A percentile compares a stretch with the other conserved stretches of the same genome.
phyloP scores from a whole-genome alignment of 2,113 vertebrate genomes.

The Cavia aperea region DNA sequence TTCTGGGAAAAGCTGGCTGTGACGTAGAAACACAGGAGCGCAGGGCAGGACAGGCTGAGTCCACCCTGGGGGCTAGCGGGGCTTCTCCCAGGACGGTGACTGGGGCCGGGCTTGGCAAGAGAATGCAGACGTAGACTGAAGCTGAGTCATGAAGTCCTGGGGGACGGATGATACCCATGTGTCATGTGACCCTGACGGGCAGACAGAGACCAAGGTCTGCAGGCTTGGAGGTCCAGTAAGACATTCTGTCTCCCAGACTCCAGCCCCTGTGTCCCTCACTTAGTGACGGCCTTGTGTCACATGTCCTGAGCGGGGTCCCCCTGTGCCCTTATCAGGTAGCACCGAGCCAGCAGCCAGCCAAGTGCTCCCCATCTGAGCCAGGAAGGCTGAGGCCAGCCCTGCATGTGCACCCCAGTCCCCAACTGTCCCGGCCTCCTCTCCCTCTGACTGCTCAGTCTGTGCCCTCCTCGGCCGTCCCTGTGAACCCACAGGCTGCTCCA shows the following conservation, averaged over 20 bases:
- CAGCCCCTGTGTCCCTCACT: neutral
- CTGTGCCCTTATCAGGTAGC: neutral
- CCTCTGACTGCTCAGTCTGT: too few species aligned
- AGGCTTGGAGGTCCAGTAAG: neutral
- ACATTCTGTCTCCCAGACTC: neutral
- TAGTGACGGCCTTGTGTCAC: neutral
- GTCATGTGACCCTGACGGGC: neutral
- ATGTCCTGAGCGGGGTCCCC: neutral
- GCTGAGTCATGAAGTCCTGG: neutral
- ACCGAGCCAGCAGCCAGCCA: too few species aligned
- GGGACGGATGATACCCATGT: neutral
- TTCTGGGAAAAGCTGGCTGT: neutral
- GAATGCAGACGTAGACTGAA: neutral
- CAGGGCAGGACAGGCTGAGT: neutral
- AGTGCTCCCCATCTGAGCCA: neutral
- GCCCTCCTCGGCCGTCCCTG: neutral
- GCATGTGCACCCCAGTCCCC: neutral
- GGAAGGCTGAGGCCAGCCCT: neutral
- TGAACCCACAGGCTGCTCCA: neutral
- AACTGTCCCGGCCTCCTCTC: too few species aligned
- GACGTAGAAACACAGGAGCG: neutral
- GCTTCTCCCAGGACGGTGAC: neutral
- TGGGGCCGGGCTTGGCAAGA: too few species aligned
- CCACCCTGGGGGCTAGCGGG: neutral
- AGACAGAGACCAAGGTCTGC: neutral